A percentile compares a stretch with the other conserved stretches of the same genome.
These are phyloP conservation scores for Drosophila nebulosa DNA, from an alignment of 1,140 invertebrate species.

Conservation along the genomic window DNA sequence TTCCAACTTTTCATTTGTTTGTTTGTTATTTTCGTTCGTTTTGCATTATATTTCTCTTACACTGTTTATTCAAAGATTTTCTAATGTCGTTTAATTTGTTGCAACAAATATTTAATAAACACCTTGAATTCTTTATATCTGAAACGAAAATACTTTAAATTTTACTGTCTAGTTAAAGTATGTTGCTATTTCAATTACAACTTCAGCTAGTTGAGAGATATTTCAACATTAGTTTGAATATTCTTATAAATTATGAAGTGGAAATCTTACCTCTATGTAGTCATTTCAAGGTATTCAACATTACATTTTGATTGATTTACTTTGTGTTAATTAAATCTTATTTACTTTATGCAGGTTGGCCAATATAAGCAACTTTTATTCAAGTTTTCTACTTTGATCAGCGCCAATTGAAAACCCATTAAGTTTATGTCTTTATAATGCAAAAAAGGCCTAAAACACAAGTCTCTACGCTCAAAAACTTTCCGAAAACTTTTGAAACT, in stretches of 20 bases:
- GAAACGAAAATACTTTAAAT: too few relatives aligned
- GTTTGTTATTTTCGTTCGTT: too few relatives aligned
- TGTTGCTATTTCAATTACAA: too few relatives aligned
- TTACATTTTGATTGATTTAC: not conserved
- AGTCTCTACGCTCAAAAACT: not conserved
- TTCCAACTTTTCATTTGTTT: too few relatives aligned
- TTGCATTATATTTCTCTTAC: too few relatives aligned
- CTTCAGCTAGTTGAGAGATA: too few relatives aligned
- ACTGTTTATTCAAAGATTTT: too few relatives aligned
- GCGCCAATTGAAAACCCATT: not conserved
- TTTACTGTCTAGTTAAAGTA: too few relatives aligned
- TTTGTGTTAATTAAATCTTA: not conserved
- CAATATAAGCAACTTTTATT: not conserved
- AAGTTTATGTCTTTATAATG: not conserved
- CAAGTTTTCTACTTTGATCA: not conserved
- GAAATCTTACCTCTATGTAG: not conserved
- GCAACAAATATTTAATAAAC: too few relatives aligned
- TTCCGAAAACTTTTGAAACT: not conserved
- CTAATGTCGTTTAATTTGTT: too few relatives aligned
- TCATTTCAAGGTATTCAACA: not conserved
- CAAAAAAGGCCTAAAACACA: not conserved
- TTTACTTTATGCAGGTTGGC: not conserved
- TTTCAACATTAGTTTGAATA: too few relatives aligned
- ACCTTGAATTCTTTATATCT: too few relatives aligned
- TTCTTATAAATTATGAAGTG: not conserved